Base-by-base conservation (phyloP, 1,140 invertebrate species). In the Microplitis demolitor region DNA sequence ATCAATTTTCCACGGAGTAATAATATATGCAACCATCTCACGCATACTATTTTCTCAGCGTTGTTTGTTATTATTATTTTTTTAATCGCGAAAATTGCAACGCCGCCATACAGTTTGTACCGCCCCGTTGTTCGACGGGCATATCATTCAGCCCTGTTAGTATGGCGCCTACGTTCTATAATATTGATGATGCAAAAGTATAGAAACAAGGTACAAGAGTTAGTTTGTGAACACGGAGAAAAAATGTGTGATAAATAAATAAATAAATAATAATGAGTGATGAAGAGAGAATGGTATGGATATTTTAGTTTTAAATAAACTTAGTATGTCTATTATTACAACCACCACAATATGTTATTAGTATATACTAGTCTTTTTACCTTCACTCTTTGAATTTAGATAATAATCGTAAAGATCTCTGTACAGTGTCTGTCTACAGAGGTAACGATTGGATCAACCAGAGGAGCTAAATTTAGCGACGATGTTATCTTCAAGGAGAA, bases 21-120 rank as follows among this genome's bases (percentile, higher is more conserved):
- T 50, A 66, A 66, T 66, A 66, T 66, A 39, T 24, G 45, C 39
- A 50, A 13, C 14, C 8, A 24, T 45, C 63, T 11, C 63, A 66
- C 63, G 34, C 34, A 66, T 66, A 66, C 63, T 50, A 66, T 66
- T 66, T 66, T 39, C 63, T 51, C 34, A 24, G 16, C 45, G 35
- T n/a, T n/a, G n/a, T 37, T 66, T 66, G 63, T 66, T 66, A 66
- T 66, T 66, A 66, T 45, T 66, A 66, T 66, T 66, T 66, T 66
- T 66, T 66, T 50, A 66, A 66, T 66, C 63, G 39, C 37, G 63
- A 66, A 66, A 66, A 66, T 66, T 66, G 63, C 63, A 66, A 66
- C 63, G 63, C 56, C 56, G 56, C 56, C 56, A 9, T 4, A 58
- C 37, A 16, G 24, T 37, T 16, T 14, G 63, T 39, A 66, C 63